These are phyloP conservation scores for Lordiphosa clarofinis DNA, from an alignment of 1,140 invertebrate genomes.

Conservation along the genomic window DNA sequence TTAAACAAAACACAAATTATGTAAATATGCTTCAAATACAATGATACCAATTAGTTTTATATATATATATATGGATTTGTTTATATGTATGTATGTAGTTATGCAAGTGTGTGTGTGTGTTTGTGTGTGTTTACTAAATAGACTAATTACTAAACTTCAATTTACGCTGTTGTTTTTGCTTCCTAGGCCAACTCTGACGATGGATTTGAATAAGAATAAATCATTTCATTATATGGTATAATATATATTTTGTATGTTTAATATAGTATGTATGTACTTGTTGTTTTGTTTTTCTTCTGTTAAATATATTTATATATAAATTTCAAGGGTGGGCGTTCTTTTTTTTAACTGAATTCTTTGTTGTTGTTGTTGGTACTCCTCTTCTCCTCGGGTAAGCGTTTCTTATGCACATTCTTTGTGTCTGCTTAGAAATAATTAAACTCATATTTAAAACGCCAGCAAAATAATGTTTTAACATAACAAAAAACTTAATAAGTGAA, in stretches of 20 bases:
- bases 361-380: conserved; percentile 10
- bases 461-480: conserved; percentile 48
- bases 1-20: conserved; percentile 33
- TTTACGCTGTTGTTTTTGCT: conserved; percentile 11
- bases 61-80: conserved; percentile 15
- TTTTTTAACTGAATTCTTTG: conserved; percentile 9
- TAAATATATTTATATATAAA: conserved; percentile 35
- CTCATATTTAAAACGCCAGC: conserved; percentile 44
- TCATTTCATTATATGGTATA: conserved; percentile 33
- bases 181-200: conserved; percentile 28
- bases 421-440: conserved; percentile 46
- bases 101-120: conserved; percentile 7
- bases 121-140: conserved; percentile 3
- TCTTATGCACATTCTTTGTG: conserved; percentile 24
- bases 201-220: conserved; percentile 40
- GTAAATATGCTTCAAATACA: conserved; percentile 37
- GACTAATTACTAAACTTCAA: conserved; percentile 30
- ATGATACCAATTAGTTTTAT: conserved; percentile 31
- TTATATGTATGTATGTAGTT: conserved; percentile 25
- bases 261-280: conserved; percentile 18
- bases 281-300: conserved; percentile 8
- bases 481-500: conserved; percentile 63
- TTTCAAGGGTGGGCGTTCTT: conserved; percentile 63
- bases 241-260: conserved; percentile 20
- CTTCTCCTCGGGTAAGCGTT: conserved; percentile 39